A percentile compares a stretch with the other conserved stretches of the same genome.
These are phyloP conservation scores for Dicycla oo DNA, from an alignment of 2,888 invertebrate genomes.

Conservation along the genomic window DNA sequence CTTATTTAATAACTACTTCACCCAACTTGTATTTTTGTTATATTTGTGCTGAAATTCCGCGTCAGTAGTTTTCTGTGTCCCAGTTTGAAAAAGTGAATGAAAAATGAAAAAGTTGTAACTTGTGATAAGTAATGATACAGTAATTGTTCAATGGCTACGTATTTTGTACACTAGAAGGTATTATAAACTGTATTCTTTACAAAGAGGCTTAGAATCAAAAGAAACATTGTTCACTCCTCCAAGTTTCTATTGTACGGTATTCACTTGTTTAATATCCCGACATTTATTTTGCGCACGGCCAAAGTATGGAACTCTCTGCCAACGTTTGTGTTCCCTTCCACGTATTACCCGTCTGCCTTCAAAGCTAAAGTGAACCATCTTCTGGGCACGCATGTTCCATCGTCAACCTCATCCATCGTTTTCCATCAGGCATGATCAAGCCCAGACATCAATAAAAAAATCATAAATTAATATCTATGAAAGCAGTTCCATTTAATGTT, in stretches of 20 bases:
- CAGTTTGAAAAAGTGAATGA: too few species aligned
- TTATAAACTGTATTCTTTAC: neutral
- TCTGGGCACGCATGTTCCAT: too few species aligned
- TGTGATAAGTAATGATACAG: neutral
- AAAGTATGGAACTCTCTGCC: too few species aligned
- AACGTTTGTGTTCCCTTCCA: too few species aligned
- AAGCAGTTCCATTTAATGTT: neutral
- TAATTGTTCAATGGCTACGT: neutral
- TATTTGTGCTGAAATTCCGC: neutral
- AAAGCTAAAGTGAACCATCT: too few species aligned
- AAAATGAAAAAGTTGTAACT: too few species aligned
- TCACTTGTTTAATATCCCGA: too few species aligned
- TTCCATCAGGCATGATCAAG: too few species aligned
- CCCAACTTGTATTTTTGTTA: neutral
- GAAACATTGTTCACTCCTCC: neutral
- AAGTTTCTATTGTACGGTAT: neutral
- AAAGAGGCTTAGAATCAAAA: neutral
- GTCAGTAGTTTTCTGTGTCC: neutral
- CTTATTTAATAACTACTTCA: neutral
- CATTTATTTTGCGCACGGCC: too few species aligned
- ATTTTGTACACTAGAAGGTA: neutral
- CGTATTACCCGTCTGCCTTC: too few species aligned
- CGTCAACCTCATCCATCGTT: too few species aligned
- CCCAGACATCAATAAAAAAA: too few species aligned
- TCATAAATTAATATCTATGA: neutral